Evolutionary conservation across 2,888 invertebrate genomes (phyloP).

Genomic region (Hemaris fuciformis): DNA sequence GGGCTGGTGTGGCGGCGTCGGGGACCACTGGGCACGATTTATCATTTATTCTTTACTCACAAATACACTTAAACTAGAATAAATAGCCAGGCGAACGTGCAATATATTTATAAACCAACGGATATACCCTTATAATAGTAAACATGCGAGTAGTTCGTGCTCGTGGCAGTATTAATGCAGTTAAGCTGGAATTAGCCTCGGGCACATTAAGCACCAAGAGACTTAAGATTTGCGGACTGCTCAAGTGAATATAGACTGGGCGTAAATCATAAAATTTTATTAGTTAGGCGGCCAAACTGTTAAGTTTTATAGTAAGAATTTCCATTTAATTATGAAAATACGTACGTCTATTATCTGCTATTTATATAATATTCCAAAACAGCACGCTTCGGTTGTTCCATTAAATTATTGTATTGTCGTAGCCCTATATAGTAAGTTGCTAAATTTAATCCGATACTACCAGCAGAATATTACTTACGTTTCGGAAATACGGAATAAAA

Average conservation of each 20-base stretch:
- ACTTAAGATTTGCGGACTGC: not conserved
- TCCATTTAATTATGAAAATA: too few relatives aligned
- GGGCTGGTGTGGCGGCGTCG: slow-evolving; percentile 16
- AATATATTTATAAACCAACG: not conserved
- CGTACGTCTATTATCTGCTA: too few relatives aligned
- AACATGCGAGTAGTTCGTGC: not conserved
- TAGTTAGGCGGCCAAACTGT: not conserved
- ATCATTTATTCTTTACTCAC: slow-evolving; percentile 28
- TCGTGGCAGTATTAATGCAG: not conserved
- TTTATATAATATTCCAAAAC: too few relatives aligned
- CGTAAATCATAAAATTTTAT: not conserved
- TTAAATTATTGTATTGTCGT: too few relatives aligned
- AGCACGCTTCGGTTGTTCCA: too few relatives aligned
- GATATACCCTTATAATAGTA: not conserved
- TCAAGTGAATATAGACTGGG: not conserved
- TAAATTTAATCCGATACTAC: too few relatives aligned
- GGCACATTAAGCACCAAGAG: not conserved
- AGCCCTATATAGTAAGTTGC: too few relatives aligned
- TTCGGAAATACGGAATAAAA: too few relatives aligned
- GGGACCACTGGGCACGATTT: slow-evolving; percentile 32
- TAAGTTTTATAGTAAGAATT: too few relatives aligned
- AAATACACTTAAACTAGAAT: not conserved
- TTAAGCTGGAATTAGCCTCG: slow-evolving; percentile 6
- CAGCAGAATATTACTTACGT: too few relatives aligned
- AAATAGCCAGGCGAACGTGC: not conserved